A percentile compares a stretch with the other conserved stretches of the same genome.
phyloP scores from a whole-genome alignment of 1,140 invertebrate species.

The Ephestia elutella region DNA sequence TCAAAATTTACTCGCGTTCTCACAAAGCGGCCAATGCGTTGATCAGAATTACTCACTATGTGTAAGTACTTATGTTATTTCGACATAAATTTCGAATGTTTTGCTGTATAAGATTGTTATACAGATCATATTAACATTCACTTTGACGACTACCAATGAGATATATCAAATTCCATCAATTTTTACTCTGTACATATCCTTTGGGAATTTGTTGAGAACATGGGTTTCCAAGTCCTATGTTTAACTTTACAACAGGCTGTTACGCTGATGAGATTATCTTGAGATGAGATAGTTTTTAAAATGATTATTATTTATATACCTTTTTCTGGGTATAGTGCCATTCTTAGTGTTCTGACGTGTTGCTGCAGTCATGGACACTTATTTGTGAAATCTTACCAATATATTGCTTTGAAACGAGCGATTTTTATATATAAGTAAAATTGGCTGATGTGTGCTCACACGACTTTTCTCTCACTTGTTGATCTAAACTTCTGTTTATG shows the following conservation, averaged over 20 bases:
- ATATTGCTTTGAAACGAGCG: slow-evolving; percentile 16
- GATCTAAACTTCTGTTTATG: background rate
- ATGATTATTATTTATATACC: slow-evolving; percentile 25
- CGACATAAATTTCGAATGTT: slow-evolving; percentile 21
- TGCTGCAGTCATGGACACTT: slow-evolving; percentile 16
- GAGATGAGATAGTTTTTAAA: slow-evolving; percentile 15
- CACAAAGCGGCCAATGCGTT: slow-evolving; percentile 15
- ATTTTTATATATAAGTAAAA: slow-evolving; percentile 8
- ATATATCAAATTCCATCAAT: slow-evolving; percentile 2
- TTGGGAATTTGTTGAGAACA: slow-evolving; percentile 25
- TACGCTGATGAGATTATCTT: slow-evolving; percentile 13
- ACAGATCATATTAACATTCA: slow-evolving; percentile 4
- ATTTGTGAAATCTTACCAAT: slow-evolving; percentile 15
- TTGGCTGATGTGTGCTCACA: slow-evolving; percentile 29
- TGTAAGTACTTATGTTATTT: slow-evolving; percentile 22
- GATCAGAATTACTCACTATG: slow-evolving; percentile 13
- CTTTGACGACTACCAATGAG: background rate
- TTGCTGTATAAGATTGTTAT: slow-evolving; percentile 10
- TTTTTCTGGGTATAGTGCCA: slow-evolving; percentile 44
- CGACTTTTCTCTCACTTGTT: slow-evolving; percentile 16
- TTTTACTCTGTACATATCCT: slow-evolving; percentile 24
- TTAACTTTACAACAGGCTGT: slow-evolving; percentile 4
- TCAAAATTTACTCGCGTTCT: slow-evolving; percentile 19
- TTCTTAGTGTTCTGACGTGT: slow-evolving; percentile 40
- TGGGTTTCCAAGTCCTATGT: slow-evolving; percentile 12